Conservation (phyloP, 2,797 vertebrate species). For the Anabas testudineus region DNA sequence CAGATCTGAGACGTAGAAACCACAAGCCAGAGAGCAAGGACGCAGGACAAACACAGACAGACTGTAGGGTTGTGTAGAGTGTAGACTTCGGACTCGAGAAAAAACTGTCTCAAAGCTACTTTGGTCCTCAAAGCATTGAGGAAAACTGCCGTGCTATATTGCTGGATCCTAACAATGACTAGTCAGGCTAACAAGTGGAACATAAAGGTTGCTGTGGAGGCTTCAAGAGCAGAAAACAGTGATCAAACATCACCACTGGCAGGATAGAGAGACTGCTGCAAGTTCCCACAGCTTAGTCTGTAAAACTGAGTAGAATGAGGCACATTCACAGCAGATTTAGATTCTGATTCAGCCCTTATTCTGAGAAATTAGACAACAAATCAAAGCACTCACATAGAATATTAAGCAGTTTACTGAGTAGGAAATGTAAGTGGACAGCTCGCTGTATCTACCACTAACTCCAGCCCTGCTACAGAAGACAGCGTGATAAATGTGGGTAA, state of each 20-base stretch:
- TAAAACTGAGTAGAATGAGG: background rate
- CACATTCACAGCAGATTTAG: background rate
- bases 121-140: slow-evolving; percentile 11
- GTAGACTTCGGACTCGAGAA: slow-evolving; percentile 56
- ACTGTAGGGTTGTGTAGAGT: slow-evolving; percentile 12
- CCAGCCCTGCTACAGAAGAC: background rate
- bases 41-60: slow-evolving; percentile 24
- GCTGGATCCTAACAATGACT: slow-evolving; percentile 20
- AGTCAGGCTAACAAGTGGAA: background rate
- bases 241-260: no score
- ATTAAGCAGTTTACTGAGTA: background rate
- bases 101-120: slow-evolving; percentile 28
- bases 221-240: background rate
- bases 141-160: slow-evolving; percentile 16
- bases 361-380: no score
- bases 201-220: background rate
- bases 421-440: background rate
- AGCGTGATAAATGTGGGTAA: background rate
- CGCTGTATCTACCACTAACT: background rate
- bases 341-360: background rate
- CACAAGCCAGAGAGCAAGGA: slow-evolving; percentile 6
- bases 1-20: slow-evolving; percentile 8
- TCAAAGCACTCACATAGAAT: background rate
- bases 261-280: no score
- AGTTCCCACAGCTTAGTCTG: background rate